Conservation (phyloP, 2,888 invertebrate species). For the Aspidapion aeneum region DNA sequence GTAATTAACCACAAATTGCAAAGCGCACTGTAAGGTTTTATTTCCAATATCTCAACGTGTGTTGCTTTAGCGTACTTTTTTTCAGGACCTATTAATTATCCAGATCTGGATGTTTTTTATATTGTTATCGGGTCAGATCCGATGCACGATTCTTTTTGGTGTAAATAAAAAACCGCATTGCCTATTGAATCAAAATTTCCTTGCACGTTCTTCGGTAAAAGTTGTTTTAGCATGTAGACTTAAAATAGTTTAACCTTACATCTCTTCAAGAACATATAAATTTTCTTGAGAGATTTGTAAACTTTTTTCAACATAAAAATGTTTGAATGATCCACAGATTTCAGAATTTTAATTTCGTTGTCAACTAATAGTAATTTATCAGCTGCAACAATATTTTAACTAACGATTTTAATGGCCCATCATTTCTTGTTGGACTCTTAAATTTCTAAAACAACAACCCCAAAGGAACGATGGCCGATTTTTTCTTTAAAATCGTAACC, state of each 20-base stretch:
- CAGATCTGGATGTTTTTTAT: constrained; percentile 51
- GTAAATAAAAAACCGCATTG: constrained; percentile 47
- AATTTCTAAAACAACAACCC: constrained; percentile 43
- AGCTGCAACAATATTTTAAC: constrained; percentile 38
- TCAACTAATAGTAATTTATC: constrained; percentile 39
- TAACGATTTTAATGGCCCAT: constrained; percentile 50
- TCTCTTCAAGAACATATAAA: constrained; percentile 54
- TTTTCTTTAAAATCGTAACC: constrained; percentile 43
- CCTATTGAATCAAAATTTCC: constrained; percentile 43
- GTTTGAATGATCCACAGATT: constrained; percentile 54
- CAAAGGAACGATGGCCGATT: constrained; percentile 48
- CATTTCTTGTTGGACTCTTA: constrained; percentile 39
- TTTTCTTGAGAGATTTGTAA: constrained; percentile 52
- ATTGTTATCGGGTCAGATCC: constrained; percentile 51
- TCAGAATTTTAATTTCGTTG: constrained; percentile 54
- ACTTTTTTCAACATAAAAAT: constrained; percentile 54
- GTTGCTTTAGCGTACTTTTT: constrained; percentile 57
- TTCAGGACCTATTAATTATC: constrained; percentile 47
- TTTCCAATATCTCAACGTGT: constrained; percentile 52
- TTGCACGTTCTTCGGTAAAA: constrained; percentile 42
- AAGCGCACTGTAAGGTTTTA: constrained; percentile 54
- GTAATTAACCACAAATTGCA: constrained; percentile 60
- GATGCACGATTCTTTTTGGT: constrained; percentile 51
- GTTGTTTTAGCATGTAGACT: constrained; percentile 40
- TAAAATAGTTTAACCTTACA: constrained; percentile 51